Evolutionary conservation across 2,797 vertebrate genomes (phyloP).

Genomic region (Dromococcyx pavoninus): DNA sequence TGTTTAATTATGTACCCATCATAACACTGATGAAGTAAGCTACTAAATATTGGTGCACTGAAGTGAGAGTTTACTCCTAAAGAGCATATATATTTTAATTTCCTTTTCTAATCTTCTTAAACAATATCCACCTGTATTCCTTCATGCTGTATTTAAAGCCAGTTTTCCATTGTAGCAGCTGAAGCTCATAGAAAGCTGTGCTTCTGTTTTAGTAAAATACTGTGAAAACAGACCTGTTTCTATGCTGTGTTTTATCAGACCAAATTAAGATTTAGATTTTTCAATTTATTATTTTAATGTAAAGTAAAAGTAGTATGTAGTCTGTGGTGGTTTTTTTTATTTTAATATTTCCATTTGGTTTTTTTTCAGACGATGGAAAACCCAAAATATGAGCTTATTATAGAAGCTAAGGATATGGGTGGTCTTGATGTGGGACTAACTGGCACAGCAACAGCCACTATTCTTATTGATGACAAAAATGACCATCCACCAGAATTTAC

Average conservation of each 20-base stretch:
- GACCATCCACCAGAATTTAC: conserved; percentile 97
- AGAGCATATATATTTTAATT: conserved; percentile 17
- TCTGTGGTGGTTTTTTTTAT: rapidly evolving
- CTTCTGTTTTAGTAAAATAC: not conserved
- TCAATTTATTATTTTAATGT: not conserved
- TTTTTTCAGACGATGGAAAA: conserved; percentile 88
- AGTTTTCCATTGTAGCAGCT: not conserved
- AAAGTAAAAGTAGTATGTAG: not conserved
- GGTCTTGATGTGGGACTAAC: conserved; percentile 91
- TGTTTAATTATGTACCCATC: conserved; percentile 37
- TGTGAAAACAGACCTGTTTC: not conserved
- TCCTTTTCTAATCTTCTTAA: conserved; percentile 8
- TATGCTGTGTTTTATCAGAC: not conserved
- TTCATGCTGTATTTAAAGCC: not conserved
- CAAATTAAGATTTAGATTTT: not conserved
- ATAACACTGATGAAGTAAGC: conserved; percentile 19
- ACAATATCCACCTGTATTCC: not conserved
- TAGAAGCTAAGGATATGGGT: conserved; percentile 96
- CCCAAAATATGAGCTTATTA: conserved; percentile 91
- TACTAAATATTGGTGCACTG: not conserved
- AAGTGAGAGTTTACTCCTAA: not conserved
- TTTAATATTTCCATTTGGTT: not conserved
- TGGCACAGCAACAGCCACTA: conserved; percentile 93
- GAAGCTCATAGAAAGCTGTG: not conserved
- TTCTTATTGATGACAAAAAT: conserved; percentile 95